Conservation (phyloP, 1,140 invertebrate species). For the Pseudobourletiella spinata region DNA sequence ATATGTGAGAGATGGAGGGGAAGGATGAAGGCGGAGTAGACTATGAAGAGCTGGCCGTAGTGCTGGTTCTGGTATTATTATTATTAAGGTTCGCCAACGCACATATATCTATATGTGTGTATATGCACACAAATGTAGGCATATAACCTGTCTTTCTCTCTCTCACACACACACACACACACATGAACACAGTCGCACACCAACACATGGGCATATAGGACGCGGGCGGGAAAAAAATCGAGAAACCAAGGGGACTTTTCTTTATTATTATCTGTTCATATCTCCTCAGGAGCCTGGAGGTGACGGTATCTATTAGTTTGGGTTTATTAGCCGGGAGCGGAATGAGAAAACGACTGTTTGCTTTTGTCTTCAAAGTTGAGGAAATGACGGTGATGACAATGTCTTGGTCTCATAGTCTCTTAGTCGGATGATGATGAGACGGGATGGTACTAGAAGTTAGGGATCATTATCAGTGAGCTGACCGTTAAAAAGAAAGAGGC, state of each 20-base stretch:
- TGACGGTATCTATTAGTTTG: slow-evolving; percentile 35
- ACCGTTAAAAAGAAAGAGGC: slow-evolving; percentile 1
- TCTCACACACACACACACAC: too few relatives aligned
- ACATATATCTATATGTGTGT: too few relatives aligned
- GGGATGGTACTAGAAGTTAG: neutral
- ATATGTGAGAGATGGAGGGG: too few relatives aligned
- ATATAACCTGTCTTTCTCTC: too few relatives aligned
- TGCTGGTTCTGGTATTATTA: too few relatives aligned
- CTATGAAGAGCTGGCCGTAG: too few relatives aligned
- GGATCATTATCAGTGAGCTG: slow-evolving; percentile 13
- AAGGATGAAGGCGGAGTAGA: too few relatives aligned
- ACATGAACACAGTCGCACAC: too few relatives aligned
- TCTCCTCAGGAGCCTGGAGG: slow-evolving; percentile 25
- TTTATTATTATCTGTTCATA: slow-evolving; percentile 34
- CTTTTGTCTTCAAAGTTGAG: slow-evolving; percentile 31
- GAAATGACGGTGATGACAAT: slow-evolving; percentile 25
- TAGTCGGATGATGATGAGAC: slow-evolving; percentile 20
- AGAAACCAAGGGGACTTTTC: slow-evolving; percentile 27
- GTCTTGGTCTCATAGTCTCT: slow-evolving; percentile 22
- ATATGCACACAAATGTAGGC: too few relatives aligned
- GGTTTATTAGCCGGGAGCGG: slow-evolving; percentile 30
- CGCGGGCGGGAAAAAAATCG: too few relatives aligned
- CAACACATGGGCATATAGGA: too few relatives aligned
- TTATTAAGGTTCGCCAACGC: too few relatives aligned
- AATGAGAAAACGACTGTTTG: slow-evolving; percentile 32